A percentile compares a stretch with the other conserved stretches of the same genome.
These are phyloP conservation scores for Papilio glaucus DNA, from an alignment of 1,140 invertebrate species.

Conservation along the genomic window DNA sequence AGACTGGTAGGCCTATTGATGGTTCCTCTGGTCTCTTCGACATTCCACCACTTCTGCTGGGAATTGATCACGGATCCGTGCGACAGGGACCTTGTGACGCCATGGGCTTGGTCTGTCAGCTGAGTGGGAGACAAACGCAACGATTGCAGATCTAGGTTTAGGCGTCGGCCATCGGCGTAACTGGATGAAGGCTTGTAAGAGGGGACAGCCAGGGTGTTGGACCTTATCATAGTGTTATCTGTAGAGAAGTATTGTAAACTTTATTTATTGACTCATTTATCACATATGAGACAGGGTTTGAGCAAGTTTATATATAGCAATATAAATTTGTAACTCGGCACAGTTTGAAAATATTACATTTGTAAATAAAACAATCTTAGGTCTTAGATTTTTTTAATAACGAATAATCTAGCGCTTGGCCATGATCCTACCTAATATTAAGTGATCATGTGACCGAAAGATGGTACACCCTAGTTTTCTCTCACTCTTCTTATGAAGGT, in stretches of 20 bases:
- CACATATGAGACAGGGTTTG: no score
- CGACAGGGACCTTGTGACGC: slow-evolving; percentile 78
- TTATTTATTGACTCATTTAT: no score
- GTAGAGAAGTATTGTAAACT: slow-evolving; percentile 40
- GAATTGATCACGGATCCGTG: slow-evolving; percentile 79
- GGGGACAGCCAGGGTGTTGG: slow-evolving; percentile 85
- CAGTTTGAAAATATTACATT: no score
- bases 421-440: no score
- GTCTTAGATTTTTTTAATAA: no score
- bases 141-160: slow-evolving; percentile 73
- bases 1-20: slow-evolving; percentile 75
- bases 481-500: no score
- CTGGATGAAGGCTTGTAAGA: slow-evolving; percentile 74
- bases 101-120: slow-evolving; percentile 70
- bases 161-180: slow-evolving; percentile 63
- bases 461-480: no score
- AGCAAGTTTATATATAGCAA: no score
- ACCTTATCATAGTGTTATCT: slow-evolving; percentile 83
- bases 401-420: no score
- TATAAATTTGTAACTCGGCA: no score
- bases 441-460: no score
- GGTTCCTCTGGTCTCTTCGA: slow-evolving; percentile 65
- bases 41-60: slow-evolving; percentile 74
- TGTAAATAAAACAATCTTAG: no score
- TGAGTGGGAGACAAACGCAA: slow-evolving; percentile 72